Percentiles rank a stretch among this genome's conserved stretches.
These are phyloP conservation scores for Ceratoteleas bidentatus DNA, from an alignment of 1,140 invertebrate genomes.

Conservation along the genomic window DNA sequence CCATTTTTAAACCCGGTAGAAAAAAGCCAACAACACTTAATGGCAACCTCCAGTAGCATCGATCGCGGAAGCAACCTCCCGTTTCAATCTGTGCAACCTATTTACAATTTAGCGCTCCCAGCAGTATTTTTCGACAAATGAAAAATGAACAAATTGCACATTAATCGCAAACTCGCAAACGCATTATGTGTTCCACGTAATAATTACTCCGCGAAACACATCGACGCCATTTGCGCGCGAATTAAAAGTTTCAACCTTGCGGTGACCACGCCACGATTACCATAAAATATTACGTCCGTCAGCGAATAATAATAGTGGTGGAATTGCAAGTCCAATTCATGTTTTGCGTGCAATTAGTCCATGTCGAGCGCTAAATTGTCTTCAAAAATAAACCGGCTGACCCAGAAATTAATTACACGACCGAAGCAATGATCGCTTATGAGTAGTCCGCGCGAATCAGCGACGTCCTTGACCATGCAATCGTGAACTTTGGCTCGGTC, in stretches of 20 bases:
- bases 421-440: slow-evolving; percentile 22
- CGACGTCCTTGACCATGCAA: slow-evolving; percentile 61
- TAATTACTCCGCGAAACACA: slow-evolving; percentile 2
- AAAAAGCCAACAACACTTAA: too few relatives aligned
- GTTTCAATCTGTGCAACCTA: too few relatives aligned
- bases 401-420: slow-evolving; percentile 21
- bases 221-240: slow-evolving; percentile 6
- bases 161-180: too few relatives aligned
- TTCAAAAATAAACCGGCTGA: slow-evolving; percentile 19
- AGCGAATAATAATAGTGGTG: slow-evolving; percentile 15
- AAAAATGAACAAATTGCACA: not conserved
- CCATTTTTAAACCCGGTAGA: too few relatives aligned
- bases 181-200: too few relatives aligned
- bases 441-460: slow-evolving; percentile 28
- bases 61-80: too few relatives aligned
- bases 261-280: slow-evolving; percentile 25
- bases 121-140: not conserved
- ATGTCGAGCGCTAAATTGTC: not conserved
- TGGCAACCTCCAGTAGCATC: too few relatives aligned
- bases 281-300: slow-evolving; percentile 14
- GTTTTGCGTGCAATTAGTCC: slow-evolving; percentile 18
- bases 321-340: slow-evolving; percentile 22
- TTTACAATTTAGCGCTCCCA: too few relatives aligned
- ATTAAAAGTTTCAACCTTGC: slow-evolving; percentile 8
- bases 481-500: slow-evolving; percentile 49